These are phyloP conservation scores for Tangara arthus DNA, from an alignment of 2,797 vertebrate species.

Conservation along the genomic window DNA sequence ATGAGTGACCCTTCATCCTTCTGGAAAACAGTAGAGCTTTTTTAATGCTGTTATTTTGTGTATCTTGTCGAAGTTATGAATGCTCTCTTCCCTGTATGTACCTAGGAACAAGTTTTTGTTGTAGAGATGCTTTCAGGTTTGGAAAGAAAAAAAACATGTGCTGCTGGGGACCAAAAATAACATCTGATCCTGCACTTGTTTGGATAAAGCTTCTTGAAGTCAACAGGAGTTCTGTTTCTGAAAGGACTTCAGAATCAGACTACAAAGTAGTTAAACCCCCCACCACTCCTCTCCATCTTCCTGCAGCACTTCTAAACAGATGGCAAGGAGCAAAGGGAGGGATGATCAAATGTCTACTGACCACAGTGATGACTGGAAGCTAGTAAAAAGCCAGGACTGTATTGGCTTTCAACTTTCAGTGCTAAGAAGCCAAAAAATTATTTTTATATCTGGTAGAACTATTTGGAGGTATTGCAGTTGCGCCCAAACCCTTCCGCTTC, in stretches of 20 bases:
- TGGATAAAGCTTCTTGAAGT: not conserved
- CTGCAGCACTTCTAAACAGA: not conserved
- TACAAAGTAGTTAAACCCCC: not conserved
- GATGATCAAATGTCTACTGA: not conserved
- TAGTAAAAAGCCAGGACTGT: not conserved
- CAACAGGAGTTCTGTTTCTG: not conserved
- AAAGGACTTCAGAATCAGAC: not conserved
- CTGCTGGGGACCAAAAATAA: not conserved
- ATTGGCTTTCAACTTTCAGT: not conserved
- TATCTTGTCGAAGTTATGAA: not conserved
- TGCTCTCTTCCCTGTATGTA: not conserved
- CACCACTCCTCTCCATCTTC: not conserved
- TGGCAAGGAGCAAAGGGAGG: not conserved
- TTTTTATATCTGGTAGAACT: not conserved
- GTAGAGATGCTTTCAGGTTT: not conserved
- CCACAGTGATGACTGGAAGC: not conserved
- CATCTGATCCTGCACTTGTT: not conserved
- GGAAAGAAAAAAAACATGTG: not conserved
- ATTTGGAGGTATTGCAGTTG: not conserved
- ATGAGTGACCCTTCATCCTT: not conserved
- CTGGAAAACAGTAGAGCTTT: not conserved
- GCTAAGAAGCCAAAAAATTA: not conserved
- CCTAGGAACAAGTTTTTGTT: not conserved
- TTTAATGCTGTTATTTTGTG: not conserved
- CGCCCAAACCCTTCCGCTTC: not conserved